Percentiles rank a stretch among this genome's conserved stretches.
phyloP scores from a whole-genome alignment of 1,140 invertebrate genomes.

The Berghia stephanieae region DNA sequence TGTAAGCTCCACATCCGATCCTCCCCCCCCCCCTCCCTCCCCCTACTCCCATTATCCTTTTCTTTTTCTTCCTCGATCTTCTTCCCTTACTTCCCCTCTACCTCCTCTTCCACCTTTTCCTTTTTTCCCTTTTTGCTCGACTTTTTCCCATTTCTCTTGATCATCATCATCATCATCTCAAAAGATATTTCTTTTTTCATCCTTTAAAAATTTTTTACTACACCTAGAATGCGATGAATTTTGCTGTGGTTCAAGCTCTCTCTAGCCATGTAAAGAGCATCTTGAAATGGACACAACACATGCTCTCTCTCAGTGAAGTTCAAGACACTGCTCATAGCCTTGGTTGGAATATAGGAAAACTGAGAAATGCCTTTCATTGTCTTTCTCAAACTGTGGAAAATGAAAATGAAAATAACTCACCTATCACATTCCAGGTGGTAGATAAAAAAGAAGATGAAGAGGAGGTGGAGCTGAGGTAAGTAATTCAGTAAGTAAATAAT shows the following conservation, averaged over 20 bases:
- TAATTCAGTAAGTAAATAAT: background rate
- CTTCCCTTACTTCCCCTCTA: background rate
- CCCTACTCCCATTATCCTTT: background rate
- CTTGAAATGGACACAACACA: conserved; percentile 52
- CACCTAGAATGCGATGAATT: conserved; percentile 31
- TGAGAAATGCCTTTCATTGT: background rate
- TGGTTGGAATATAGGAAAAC: conserved; percentile 40
- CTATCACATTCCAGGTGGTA: background rate
- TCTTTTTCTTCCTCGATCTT: background rate
- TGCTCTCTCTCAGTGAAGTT: conserved; percentile 46
- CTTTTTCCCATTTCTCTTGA: background rate
- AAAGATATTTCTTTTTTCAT: no score
- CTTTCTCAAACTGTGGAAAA: background rate
- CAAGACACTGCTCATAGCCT: conserved; percentile 36
- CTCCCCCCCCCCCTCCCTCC: background rate
- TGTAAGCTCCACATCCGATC: background rate
- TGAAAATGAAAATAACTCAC: background rate
- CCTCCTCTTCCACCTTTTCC: background rate
- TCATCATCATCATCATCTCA: no score
- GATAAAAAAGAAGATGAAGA: conserved; percentile 36
- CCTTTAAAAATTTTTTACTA: no score
- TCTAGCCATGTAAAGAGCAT: conserved; percentile 39
- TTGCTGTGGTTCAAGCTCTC: conserved; percentile 30
- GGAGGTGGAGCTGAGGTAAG: conserved; percentile 46
- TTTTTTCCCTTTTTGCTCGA: background rate